Base-by-base conservation (phyloP, 2,113 vertebrate genomes). In the Pantherophis guttatus region DNA sequence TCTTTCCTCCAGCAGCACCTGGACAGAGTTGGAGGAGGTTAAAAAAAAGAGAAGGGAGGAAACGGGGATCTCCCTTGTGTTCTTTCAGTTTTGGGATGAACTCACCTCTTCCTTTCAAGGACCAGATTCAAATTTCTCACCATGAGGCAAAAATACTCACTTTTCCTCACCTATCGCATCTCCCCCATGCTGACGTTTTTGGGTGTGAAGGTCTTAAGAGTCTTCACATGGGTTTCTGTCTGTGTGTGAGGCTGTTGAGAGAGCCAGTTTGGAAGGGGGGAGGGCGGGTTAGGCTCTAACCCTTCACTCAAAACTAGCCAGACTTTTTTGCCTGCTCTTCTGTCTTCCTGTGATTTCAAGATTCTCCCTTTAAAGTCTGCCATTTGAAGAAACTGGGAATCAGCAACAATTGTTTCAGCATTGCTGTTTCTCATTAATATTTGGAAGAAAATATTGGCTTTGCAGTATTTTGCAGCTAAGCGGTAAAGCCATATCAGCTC, bases 61-160 rank as follows among this genome's bases (percentile, higher is more conserved):
- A 54, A 55, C 91, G n/a, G 91, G 86, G 19, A 92, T 39, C 90
- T 52, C 21, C 21, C 8, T 3, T 24, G 48, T 12, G 10, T 75
- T 85, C 50, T 86, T 93, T 91, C 88, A 94, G 52, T 90, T 81
- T 39, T 59, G 91, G 93, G 88, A 53, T 88, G 2, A 87, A 17
- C 90, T 65, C 87, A 48, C 11, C 81, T 88, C 52, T 44, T 86
- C 91, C 94, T 93, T 81, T 93, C 91, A 91, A 94, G 93, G 94
- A 95, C 81, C 58, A 92, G 93, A 92, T 90, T 95, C 94, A 21
- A 91, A 95, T 94, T 88, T 81, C 93, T 92, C 95, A 89, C 94
- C 85, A 12, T 81, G 86, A 88, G 81, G 94, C 62, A 29, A 62
- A 62, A 62, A 62, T n/a, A n/a, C 26, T 58, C 57, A 89, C 89